phyloP scores from a whole-genome alignment of 1,140 invertebrate species.

The Berghia stephanieae region DNA sequence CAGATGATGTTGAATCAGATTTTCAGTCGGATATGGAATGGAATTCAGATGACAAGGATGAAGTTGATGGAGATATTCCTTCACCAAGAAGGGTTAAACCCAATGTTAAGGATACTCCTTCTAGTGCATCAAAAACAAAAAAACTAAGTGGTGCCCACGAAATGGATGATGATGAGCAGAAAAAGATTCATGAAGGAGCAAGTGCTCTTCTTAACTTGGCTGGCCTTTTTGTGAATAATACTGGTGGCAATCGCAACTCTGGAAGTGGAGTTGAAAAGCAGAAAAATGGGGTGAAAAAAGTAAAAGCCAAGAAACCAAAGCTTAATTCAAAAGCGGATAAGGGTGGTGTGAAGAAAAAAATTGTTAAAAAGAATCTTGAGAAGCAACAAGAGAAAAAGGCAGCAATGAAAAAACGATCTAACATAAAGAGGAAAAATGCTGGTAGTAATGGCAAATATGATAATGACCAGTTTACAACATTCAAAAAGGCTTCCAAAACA shows the following conservation, averaged over 20 bases:
- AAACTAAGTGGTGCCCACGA: not conserved
- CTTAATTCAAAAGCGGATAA: not conserved
- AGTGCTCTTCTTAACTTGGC: conserved; percentile 81
- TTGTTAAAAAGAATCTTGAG: not conserved
- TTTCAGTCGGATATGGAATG: conserved; percentile 48
- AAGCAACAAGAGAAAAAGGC: not conserved
- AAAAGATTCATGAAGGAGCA: conserved; percentile 81
- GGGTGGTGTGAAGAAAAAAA: not conserved
- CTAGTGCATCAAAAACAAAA: conserved; percentile 4
- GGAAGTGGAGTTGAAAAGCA: too few species aligned
- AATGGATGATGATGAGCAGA: conserved; percentile 74
- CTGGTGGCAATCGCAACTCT: not conserved
- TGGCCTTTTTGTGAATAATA: conserved; percentile 65
- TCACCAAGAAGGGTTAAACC: conserved; percentile 23
- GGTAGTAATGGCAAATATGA: conserved; percentile 30
- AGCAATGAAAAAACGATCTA: not conserved
- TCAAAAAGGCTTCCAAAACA: too few species aligned
- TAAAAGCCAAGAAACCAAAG: too few species aligned
- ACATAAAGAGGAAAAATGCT: conserved; percentile 29
- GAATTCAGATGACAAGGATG: conserved; percentile 47
- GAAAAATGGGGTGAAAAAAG: too few species aligned
- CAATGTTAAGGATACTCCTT: conserved; percentile 9
- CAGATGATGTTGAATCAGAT: conserved; percentile 41
- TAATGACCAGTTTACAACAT: conserved; percentile 22
- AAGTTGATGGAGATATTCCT: conserved; percentile 46